A percentile compares a stretch with the other conserved stretches of the same genome.
Conservation (phyloP, 2,797 vertebrate genomes). For the Pachyuromys duprasi region DNA sequence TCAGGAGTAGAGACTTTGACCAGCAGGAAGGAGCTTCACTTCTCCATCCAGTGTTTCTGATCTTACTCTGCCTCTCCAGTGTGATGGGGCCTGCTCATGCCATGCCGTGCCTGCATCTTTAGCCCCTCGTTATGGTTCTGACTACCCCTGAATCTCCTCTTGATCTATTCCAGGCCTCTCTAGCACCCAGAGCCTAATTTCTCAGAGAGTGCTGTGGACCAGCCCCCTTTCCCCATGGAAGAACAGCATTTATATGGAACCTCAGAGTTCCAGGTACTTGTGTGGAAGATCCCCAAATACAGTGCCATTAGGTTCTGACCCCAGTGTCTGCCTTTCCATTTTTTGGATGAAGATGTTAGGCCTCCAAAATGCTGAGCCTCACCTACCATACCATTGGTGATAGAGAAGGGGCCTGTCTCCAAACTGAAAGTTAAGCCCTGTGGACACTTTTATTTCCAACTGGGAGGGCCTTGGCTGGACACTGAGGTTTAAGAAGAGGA, state of each 20-base stretch:
- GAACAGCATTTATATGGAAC: not conserved
- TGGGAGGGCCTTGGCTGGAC: not conserved
- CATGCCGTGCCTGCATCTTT: not conserved
- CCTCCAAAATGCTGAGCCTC: not conserved
- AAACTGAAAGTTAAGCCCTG: not conserved
- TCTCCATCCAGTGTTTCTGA: not conserved
- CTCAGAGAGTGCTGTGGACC: not conserved
- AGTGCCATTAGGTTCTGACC: not conserved
- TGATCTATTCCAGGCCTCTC: not conserved
- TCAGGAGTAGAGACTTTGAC: not conserved
- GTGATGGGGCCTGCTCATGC: not conserved
- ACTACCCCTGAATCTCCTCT: not conserved
- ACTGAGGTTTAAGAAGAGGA: not conserved
- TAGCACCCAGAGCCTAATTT: not conserved
- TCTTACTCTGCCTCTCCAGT: not conserved
- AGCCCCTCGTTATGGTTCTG: not conserved
- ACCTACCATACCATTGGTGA: not conserved
- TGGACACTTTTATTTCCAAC: not conserved
- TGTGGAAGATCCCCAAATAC: not conserved
- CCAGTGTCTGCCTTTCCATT: not conserved
- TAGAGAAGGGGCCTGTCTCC: not conserved
- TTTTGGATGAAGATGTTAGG: not conserved
- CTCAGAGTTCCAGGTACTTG: not conserved
- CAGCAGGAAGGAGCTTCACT: not conserved
- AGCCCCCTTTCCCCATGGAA: not conserved